Evolutionary conservation across 2,113 vertebrate species (phyloP).

Genomic region (Emberiza fucata): DNA sequence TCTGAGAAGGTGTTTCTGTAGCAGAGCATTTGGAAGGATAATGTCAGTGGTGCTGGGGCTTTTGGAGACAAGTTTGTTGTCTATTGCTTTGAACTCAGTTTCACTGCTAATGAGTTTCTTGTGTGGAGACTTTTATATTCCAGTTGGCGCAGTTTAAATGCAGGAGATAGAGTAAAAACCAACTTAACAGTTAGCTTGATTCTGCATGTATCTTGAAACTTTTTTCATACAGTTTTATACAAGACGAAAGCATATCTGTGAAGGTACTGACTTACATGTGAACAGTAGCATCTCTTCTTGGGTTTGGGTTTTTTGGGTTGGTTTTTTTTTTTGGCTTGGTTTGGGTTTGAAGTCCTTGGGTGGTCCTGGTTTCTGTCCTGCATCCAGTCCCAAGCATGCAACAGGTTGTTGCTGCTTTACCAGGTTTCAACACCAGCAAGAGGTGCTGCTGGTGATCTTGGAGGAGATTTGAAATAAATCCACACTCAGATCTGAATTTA

Average conservation of each 20-base stretch:
- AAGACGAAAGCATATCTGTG: not conserved
- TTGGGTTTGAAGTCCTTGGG: not conserved
- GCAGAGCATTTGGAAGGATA: not conserved
- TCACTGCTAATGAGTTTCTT: not conserved
- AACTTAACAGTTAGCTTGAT: not conserved
- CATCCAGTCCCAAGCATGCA: not conserved
- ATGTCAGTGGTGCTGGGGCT: not conserved
- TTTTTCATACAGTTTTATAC: not conserved
- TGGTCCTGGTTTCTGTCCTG: not conserved
- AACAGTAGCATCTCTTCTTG: not conserved
- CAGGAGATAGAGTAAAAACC: not conserved
- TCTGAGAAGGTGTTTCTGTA: not conserved
- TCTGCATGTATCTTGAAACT: not conserved
- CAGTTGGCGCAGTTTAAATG: not conserved
- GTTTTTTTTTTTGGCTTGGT: not conserved
- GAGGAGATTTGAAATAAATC: not conserved
- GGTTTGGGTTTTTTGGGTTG: not conserved
- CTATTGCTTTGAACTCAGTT: not conserved
- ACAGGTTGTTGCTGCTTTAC: not conserved
- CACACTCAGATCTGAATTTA: not conserved
- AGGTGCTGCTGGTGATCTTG: not conserved
- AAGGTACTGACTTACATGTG: not conserved
- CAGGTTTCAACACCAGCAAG: not conserved
- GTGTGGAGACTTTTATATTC: not conserved
- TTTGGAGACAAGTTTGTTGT: not conserved